Base-by-base conservation (phyloP, 2,888 invertebrate species). In the Brachyptera putata region DNA sequence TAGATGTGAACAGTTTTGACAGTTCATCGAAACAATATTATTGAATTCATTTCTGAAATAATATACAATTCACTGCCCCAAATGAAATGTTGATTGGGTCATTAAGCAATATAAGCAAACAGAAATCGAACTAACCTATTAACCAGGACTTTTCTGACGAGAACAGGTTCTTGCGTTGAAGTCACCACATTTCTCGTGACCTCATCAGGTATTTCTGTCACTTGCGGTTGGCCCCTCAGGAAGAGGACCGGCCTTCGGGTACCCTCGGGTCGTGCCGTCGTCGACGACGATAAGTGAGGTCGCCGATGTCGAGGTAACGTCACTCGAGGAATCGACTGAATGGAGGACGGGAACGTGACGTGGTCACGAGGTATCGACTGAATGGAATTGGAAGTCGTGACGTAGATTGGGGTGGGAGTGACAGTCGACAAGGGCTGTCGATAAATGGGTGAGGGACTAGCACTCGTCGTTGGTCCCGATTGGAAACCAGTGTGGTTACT, bases 401-500 rank as follows among this genome's bases (percentile, higher is more conserved):
- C 62, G 16, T 64, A 63, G 7, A 61, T 13, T 16, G 63, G 56
- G 4, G 63, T 53, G 5, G 63, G 60, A 1, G 64, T 55, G 11
- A 60, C 55, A 11, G 60, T 46, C 22, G 55, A 43, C 22, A 46
- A 56, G 30, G 59, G 22, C 1, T 22, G 46, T 7, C 41, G n/a
- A 14, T 34, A 41, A 11, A 53, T 56, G 14, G 39, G 34, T 4
- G 48, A 48, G 1, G 50, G 58, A 2, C 36, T 46, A 9, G 39
- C 41, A 7, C 41, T 50, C 25, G 60, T 25, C 11, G 34, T 43
- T n/a, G 37, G 24, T 11, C 53, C 24, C 4, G 61, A 34, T 62
- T 41, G 68, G 61, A 69, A 70, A 1, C 70, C 70, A 16, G 70
- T 70, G 55, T 77, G 79, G 64, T 81, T 80, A 63, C 78, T 81